Base-by-base conservation (phyloP, 2,888 invertebrate species). In the Boloria euphrosyne region DNA sequence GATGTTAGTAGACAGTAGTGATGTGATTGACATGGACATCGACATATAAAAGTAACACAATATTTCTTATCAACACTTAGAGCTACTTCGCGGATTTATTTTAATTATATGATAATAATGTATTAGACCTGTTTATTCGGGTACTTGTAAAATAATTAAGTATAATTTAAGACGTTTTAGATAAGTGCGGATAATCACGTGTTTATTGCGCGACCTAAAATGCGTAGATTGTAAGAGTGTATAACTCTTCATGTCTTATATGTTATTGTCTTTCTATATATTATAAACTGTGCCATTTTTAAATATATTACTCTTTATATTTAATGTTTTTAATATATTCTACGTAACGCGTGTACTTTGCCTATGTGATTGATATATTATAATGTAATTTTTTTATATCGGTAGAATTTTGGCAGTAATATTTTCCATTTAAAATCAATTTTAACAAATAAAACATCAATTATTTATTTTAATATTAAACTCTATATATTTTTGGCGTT, bases 201-300 rank as follows among this genome's bases (percentile, higher is more conserved):
- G 46, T 46, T 46, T 27, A 10, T 2, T 10, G 10, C 22, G 13
- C 13, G 13, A 57, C 46, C 16, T 57, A 46, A 57, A 46, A 46
- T 46, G 43, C 13, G 7, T 18, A 57, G 57, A 27, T 22, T 46
- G n/a, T 57, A 44, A 43, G 7, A 14, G 6, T 46, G 10, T 57
- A 22, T 16, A 46, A 46, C 27, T 22, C 13, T 57, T 46, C 13
- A 22, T 57, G n/a, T n/a, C 6, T 5, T 46, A 27, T 44, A 4
- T 50, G 50, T 44, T 46, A 17, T 43, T 18, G 22, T 22, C 46
- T 57, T 16, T 22, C 27, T 57, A 46, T 57, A 57, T 27, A 46
- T 46, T 43, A 44, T 7, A 46, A 44, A 44, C 18, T 57, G 57
- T 57, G 57, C 57, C 57, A 57, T 57, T 57, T 14, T 57, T 7